These are phyloP conservation scores for Formica selysi DNA, from an alignment of 1,140 invertebrate species.

Conservation along the genomic window DNA sequence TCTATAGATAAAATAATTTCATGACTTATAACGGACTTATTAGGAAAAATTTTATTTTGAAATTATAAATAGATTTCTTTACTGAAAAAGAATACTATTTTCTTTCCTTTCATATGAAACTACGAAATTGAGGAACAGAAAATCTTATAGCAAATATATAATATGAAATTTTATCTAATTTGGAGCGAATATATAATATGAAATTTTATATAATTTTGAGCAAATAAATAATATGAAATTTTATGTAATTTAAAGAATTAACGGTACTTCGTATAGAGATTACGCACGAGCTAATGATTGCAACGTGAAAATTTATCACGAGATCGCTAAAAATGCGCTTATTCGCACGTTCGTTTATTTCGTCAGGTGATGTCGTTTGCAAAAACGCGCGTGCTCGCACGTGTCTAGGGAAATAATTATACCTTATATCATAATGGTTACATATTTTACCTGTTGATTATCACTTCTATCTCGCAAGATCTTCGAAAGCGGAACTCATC, in stretches of 20 bases:
- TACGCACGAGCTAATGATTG: neutral
- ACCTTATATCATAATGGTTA: slow-evolving; percentile 1
- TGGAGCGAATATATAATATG: too few relatives aligned
- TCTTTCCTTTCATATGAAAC: neutral
- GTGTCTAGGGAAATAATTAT: slow-evolving; percentile 34
- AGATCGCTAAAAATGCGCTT: slow-evolving; percentile 27
- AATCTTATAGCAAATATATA: neutral
- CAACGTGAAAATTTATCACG: slow-evolving; percentile 15
- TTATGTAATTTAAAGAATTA: slow-evolving; percentile 2
- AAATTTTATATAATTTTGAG: too few relatives aligned
- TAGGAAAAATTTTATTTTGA: neutral
- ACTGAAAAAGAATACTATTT: neutral
- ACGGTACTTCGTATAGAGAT: neutral
- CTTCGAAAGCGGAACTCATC: neutral
- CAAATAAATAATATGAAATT: neutral
- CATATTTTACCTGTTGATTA: neutral
- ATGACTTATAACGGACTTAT: neutral
- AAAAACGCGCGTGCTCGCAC: slow-evolving; percentile 7
- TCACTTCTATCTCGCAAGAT: slow-evolving; percentile 3
- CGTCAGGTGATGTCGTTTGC: neutral
- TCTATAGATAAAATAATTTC: neutral
- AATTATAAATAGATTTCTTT: neutral
- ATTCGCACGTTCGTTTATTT: slow-evolving; percentile 34
- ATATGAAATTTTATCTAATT: too few relatives aligned
- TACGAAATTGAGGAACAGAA: neutral